Evolutionary conservation across 2,888 invertebrate genomes (phyloP).

Genomic region (Athrips mouffetella): DNA sequence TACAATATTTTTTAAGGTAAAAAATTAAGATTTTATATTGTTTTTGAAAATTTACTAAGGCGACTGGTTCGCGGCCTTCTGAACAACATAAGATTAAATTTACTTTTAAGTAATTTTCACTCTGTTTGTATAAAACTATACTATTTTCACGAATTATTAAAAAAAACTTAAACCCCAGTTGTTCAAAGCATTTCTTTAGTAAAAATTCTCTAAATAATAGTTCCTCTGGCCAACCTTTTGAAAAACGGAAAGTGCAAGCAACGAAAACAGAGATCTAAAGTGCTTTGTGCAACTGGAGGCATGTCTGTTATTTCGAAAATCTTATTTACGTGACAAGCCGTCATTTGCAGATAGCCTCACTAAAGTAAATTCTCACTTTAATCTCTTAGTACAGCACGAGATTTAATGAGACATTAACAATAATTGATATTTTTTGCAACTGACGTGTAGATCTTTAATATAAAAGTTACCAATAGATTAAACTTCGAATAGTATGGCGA

Average conservation of each 20-base stretch:
- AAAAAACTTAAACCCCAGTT: constrained; percentile 50
- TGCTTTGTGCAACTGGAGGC: too few relatives aligned
- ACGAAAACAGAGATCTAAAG: too few relatives aligned
- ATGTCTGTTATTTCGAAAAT: constrained; percentile 59
- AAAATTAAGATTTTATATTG: constrained; percentile 38
- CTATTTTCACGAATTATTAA: not conserved
- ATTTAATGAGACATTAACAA: too few relatives aligned
- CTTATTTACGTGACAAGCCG: constrained; percentile 71
- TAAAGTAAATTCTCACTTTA: too few relatives aligned
- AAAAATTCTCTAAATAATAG: too few relatives aligned
- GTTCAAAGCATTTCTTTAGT: too few relatives aligned
- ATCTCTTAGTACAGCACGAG: too few relatives aligned
- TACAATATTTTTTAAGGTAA: constrained; percentile 50
- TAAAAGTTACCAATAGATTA: constrained; percentile 74
- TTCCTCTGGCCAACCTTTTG: too few relatives aligned
- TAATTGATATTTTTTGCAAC: too few relatives aligned
- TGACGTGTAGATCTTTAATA: constrained; percentile 61
- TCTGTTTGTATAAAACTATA: not conserved
- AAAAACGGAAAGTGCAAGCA: too few relatives aligned
- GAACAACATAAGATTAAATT: constrained; percentile 39
- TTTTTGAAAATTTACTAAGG: constrained; percentile 38
- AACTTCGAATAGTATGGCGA: constrained; percentile 35
- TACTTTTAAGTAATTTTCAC: constrained; percentile 30
- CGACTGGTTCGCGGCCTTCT: constrained; percentile 68
- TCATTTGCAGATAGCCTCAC: too few relatives aligned